Evolutionary conservation across 1,140 invertebrate species (phyloP).

Genomic region (Anadara kagoshimensis): DNA sequence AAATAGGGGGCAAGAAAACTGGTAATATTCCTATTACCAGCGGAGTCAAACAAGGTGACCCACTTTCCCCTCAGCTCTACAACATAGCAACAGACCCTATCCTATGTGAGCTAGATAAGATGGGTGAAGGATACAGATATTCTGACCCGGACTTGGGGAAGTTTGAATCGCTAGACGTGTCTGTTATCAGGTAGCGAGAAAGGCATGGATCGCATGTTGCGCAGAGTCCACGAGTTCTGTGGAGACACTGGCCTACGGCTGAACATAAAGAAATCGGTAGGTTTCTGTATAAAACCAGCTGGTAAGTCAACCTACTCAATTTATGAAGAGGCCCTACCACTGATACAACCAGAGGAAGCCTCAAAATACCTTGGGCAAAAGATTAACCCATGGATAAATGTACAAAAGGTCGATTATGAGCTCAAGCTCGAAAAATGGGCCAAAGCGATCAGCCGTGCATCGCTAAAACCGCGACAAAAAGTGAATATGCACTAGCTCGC

Average conservation of each 20-base stretch:
- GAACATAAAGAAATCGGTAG: slow-evolving; percentile 42
- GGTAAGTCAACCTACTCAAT: slow-evolving; percentile 24
- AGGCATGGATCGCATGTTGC: slow-evolving; percentile 28
- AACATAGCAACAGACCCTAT: too few relatives aligned
- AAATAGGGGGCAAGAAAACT: slow-evolving; percentile 14
- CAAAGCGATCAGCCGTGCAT: too few relatives aligned
- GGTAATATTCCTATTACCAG: slow-evolving; percentile 24
- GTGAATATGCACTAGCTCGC: neutral
- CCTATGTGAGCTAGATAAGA: neutral
- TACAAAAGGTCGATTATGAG: too few relatives aligned
- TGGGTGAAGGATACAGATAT: slow-evolving; percentile 22
- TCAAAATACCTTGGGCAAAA: slow-evolving; percentile 33
- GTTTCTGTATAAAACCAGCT: too few relatives aligned
- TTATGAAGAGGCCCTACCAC: slow-evolving; percentile 20
- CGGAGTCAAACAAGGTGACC: slow-evolving; percentile 77
- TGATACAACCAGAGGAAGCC: neutral
- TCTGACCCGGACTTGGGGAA: neutral
- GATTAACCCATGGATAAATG: slow-evolving; percentile 48
- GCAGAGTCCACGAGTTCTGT: slow-evolving; percentile 27
- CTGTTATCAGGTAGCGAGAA: too few relatives aligned
- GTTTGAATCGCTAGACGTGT: slow-evolving; percentile 23
- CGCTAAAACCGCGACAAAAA: neutral
- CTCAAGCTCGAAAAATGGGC: too few relatives aligned
- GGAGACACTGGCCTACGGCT: slow-evolving; percentile 33
- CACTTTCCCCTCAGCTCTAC: slow-evolving; percentile 74